Conservation (phyloP, 2,888 invertebrate genomes). For the Malacosoma neustria region DNA sequence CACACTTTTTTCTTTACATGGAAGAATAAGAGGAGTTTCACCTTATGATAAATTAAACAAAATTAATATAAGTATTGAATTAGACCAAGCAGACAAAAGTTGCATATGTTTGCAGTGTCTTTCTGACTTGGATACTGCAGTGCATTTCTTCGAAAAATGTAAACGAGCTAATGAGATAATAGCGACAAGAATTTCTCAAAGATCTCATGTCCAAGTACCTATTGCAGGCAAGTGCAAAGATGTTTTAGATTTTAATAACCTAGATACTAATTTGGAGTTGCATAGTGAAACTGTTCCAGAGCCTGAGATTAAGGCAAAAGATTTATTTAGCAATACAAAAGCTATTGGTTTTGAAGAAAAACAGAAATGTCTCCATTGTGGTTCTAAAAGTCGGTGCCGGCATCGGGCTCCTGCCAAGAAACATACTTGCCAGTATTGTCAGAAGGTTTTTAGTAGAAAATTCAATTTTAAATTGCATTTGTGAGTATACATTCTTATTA, state of each 20-base stretch:
- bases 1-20: conserved; percentile 29
- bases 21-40: conserved; percentile 25
- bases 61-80: conserved; percentile 26
- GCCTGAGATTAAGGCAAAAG: not conserved
- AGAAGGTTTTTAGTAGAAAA: conserved; percentile 38
- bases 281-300: conserved; percentile 1
- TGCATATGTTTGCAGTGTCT: conserved; percentile 38
- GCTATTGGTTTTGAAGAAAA: conserved; percentile 6
- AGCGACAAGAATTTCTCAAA: conserved; percentile 7
- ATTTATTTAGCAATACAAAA: not conserved
- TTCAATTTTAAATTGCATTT: conserved; percentile 39
- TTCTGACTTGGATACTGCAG: conserved; percentile 32
- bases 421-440: conserved; percentile 32
- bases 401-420: conserved; percentile 25
- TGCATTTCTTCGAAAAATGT: conserved; percentile 37
- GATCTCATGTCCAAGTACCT: conserved; percentile 3
- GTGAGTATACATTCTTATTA: too few species aligned
- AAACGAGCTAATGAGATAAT: conserved; percentile 30
- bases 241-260: not conserved
- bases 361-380: conserved; percentile 24
- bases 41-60: conserved; percentile 29
- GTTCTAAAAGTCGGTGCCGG: conserved; percentile 27
- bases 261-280: conserved; percentile 2
- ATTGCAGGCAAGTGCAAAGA: not conserved
- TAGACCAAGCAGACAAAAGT: conserved; percentile 31